These are phyloP conservation scores for Nothura maculosa DNA, from an alignment of 2,797 vertebrate species.

Conservation along the genomic window DNA sequence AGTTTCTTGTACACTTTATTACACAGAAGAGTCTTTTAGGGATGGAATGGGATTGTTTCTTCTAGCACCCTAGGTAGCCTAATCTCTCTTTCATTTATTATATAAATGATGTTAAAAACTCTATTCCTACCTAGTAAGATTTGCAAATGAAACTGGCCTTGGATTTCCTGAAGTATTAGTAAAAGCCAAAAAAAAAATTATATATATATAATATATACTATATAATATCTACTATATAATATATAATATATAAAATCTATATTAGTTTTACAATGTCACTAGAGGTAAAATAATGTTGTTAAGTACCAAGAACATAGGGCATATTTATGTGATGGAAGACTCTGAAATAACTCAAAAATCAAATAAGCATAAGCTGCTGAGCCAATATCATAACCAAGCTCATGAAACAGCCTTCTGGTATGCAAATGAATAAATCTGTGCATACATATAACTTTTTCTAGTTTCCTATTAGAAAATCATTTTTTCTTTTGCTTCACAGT, in stretches of 20 bases:
- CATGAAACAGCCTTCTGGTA: not conserved
- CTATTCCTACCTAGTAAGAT: not conserved
- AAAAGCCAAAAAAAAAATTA: not conserved
- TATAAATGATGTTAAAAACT: not conserved
- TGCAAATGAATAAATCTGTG: not conserved
- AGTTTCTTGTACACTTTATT: not conserved
- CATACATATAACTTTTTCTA: not conserved
- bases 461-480: not conserved
- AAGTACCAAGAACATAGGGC: not conserved
- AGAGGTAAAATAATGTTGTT: not conserved
- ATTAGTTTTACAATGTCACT: not conserved
- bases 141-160: not conserved
- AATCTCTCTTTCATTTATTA: not conserved
- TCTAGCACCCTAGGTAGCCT: not conserved
- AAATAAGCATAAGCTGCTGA: not conserved
- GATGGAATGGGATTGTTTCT: not conserved
- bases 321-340: not conserved
- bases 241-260: not conserved
- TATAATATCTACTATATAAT: too few species aligned
- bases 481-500: not conserved
- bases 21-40: not conserved
- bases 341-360: not conserved
- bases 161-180: not conserved
- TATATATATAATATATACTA: too few species aligned
- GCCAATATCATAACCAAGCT: not conserved